Conservation (phyloP, 2,113 vertebrate species). For the Apteryx mantelli region DNA sequence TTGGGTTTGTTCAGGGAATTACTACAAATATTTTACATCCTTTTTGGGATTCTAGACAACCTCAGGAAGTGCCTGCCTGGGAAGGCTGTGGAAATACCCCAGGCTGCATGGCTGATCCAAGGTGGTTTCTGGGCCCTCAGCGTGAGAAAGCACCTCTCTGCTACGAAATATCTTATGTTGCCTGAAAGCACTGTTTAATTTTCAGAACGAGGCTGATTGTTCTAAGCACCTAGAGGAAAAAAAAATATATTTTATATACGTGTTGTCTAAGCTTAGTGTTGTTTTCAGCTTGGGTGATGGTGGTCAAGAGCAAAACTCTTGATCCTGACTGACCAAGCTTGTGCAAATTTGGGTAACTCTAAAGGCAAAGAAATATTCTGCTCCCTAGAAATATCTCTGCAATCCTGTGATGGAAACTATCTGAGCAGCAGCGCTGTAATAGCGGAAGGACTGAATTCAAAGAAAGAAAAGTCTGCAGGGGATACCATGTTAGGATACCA, state of each 20-base stretch:
- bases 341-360: not conserved
- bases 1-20: constrained; percentile 51
- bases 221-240: not conserved
- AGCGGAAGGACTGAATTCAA: not conserved
- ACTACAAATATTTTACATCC: constrained; percentile 50
- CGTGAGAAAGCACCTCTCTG: not conserved
- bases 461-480: not conserved
- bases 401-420: not conserved
- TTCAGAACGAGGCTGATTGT: not conserved
- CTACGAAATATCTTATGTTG: not conserved
- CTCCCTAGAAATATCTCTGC: not conserved
- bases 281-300: not conserved
- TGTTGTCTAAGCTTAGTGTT: not conserved
- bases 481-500: not conserved
- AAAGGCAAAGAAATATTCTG: not conserved
- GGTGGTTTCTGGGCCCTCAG: not conserved
- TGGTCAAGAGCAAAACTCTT: not conserved
- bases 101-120: not conserved
- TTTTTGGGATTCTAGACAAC: constrained; percentile 43
- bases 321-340: not conserved
- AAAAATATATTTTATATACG: not conserved
- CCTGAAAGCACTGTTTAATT: not conserved
- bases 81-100: not conserved
- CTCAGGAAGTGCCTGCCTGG: not conserved
- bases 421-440: not conserved